Base-by-base conservation (phyloP, 2,797 vertebrate genomes). In the Heteromormyrus szaboi region DNA sequence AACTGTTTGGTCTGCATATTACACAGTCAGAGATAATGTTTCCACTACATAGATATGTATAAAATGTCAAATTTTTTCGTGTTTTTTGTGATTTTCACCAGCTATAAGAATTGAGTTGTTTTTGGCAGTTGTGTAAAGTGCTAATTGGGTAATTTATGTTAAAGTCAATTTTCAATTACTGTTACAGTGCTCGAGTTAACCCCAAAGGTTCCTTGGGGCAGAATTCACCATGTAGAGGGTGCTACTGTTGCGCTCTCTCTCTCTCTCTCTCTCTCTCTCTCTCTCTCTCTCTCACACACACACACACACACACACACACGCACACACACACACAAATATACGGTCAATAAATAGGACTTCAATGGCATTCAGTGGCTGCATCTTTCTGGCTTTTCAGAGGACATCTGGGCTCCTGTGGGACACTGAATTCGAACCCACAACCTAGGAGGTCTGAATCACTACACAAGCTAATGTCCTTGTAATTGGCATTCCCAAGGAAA, bases 1-100 rank as follows among this genome's bases (percentile, higher is more conserved):
- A 85, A 85, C 29, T 29, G 25, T 53, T 85, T 54, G 84, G 48
- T 85, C 84, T 51, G 84, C 84, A 85, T 54, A 51, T 85, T 85
- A 54, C 46, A 12, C 29, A 87, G 54, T 22, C 86, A 68, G 41
- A 87, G 37, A 65, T 22, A 65, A 46, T 46, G 59, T 25, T 29
- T 68, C 41, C 41, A 87, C 19, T 81, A n/a, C 41, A 46, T 22
- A 8, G 76, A 22, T 81, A 46, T 81, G 76, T 46, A 46, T 81
- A 81, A 41, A 41, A 79, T n/a, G 33, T 81, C 41, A 81, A 76
- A 41, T 76, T 12, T 33, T 68, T 11, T 9, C 29, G 1, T 68
- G 11, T 79, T 79, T 79, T 79, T 79, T 79, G 37, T 44, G 72
- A 79, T 79, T 41, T 76, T 79, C 72, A 44, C 41, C 7, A 46